phyloP scores from a whole-genome alignment of 2,888 invertebrate genomes.

The Lampropteryx suffumata region DNA sequence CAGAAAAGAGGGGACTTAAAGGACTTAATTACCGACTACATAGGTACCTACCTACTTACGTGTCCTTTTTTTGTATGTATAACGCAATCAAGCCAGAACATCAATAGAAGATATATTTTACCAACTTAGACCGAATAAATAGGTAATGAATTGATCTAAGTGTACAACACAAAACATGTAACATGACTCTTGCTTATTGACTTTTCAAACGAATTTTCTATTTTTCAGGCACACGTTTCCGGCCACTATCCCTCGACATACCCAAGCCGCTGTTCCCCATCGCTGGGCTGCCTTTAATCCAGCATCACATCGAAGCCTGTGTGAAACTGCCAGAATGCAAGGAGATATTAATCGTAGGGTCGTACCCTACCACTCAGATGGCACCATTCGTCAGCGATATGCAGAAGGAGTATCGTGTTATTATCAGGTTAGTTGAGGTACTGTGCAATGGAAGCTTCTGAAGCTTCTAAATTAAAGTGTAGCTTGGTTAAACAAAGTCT shows the following conservation, averaged over 20 bases:
- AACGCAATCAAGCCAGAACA: no score
- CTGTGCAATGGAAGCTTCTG: no score
- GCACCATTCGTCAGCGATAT: slow-evolving; percentile 93
- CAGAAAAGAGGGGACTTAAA: no score
- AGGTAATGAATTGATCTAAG: no score
- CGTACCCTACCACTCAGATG: slow-evolving; percentile 93
- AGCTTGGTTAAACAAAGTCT: no score
- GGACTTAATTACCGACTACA: no score
- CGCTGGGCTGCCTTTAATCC: slow-evolving; percentile 97
- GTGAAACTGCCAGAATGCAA: slow-evolving; percentile 88
- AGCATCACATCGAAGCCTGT: slow-evolving; percentile 98
- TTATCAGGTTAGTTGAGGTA: slow-evolving; percentile 84
- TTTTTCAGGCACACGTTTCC: slow-evolving; percentile 94
- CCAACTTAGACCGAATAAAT: no score
- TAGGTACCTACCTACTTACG: slow-evolving; percentile 3
- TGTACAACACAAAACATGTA: no score
- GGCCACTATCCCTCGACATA: slow-evolving; percentile 97
- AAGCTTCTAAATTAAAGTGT: no score
- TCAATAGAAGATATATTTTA: no score
- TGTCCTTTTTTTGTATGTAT: not conserved
- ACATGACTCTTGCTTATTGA: no score
- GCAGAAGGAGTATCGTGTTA: slow-evolving; percentile 91
- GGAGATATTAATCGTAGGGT: slow-evolving; percentile 97
- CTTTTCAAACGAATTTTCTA: no score
- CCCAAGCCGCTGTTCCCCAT: slow-evolving; percentile 99